Evolutionary conservation across 2,888 invertebrate genomes (phyloP), one percentile per base, ranked within the genome.

Genomic region (Dascillus cervinus): DNA sequence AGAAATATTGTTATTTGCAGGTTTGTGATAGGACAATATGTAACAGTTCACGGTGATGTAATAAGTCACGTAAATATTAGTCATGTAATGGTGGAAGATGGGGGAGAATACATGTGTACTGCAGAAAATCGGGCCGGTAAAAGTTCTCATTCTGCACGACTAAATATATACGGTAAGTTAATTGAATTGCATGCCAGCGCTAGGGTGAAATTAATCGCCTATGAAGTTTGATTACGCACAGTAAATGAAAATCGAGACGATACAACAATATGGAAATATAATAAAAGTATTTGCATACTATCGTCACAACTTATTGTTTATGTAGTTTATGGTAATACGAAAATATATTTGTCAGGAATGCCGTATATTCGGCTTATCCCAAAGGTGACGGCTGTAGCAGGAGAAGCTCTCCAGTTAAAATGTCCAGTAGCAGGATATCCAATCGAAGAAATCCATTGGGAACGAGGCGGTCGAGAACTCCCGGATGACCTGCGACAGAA

Each of bases 401-500:
- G 83, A 25, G 81, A 84, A 60, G 75, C 75, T 34, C 68, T 86
- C 47, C 73, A 76, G 30, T 67, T 87, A 34, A 79, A 81, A 60
- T 87, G 87, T 64, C 85, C 85, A 11, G 86, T 85, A 13, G 82
- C 85, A 11, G 87, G 87, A 11, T 85, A 82, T 64, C 86, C 87
- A 12, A 81, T 86, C 42, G 80, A 82, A 52, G 77, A 81, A 53
- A 80, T 86, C 52, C 78, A 79, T 39, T 87, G 87, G 87, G 82
- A 82, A 58, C 74, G 82, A 50, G 77, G 76, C 28, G 80, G 80
- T 11, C 69, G 77, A 21, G 79, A 80, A 54, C 65, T 87, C 35
- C 86, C 85, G n/a, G 80, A 82, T 52, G 84, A 83, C 59, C 73
- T 85, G 50, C 71, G 86, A 4, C 86, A 86, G 56, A 79, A 80